Evolutionary conservation across 30 jellyfish, hydroid and myxozoan species (phyloP).

Genomic region (Chrysaora quinquecirrha): DNA sequence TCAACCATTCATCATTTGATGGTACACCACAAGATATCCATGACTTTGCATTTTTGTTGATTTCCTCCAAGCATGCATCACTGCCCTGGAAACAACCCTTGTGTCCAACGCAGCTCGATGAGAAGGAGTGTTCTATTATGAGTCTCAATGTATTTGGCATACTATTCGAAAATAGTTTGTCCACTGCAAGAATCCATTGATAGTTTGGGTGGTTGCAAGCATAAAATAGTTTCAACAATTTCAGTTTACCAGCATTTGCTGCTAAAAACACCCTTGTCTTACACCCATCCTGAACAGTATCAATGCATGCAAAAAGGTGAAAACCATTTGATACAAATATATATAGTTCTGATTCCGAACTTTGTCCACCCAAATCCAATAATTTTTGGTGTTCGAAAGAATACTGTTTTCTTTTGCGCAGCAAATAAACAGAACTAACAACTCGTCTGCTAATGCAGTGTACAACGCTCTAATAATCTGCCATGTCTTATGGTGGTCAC

Average conservation of each 20-base stretch:
- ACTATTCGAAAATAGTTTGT: background rate
- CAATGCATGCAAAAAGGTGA: slow-evolving; percentile 3
- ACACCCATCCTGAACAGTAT: slow-evolving; percentile 7
- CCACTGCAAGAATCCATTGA: background rate
- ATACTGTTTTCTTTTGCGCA: background rate
- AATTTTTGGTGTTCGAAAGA: background rate
- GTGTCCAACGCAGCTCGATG: background rate
- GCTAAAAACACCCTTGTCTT: background rate
- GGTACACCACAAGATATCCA: slow-evolving; percentile 24
- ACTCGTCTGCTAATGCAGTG: no score
- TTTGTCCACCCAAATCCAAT: background rate
- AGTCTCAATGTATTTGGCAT: background rate
- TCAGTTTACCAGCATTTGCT: slow-evolving; percentile 5
- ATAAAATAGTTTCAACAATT: background rate
- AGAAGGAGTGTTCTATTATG: background rate
- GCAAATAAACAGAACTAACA: background rate
- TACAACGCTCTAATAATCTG: background rate
- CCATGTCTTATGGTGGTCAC: no score
- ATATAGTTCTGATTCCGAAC: background rate
- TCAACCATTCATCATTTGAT: slow-evolving; percentile 10
- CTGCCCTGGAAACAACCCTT: slow-evolving; percentile 22
- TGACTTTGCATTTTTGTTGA: slow-evolving; percentile 11
- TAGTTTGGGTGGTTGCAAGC: no score
- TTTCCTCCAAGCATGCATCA: no score
- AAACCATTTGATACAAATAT: slow-evolving; percentile 15